Evolutionary conservation across 2,888 invertebrate genomes (phyloP).

Genomic region (Deilephila porcellus): DNA sequence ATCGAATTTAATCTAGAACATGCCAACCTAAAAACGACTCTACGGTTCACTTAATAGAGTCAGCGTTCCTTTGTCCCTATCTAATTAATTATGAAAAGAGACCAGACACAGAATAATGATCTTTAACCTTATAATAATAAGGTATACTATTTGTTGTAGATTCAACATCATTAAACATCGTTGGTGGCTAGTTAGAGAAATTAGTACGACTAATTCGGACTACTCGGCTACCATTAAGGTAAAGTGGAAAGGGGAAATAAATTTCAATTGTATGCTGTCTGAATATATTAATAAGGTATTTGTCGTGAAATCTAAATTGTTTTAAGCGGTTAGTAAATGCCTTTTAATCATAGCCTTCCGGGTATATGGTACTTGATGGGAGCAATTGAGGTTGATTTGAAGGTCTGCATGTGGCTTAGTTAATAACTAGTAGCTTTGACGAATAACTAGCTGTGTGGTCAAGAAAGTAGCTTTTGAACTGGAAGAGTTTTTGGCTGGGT

Average conservation of each 20-base stretch:
- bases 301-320: slow-evolving; percentile 16
- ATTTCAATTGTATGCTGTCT: slow-evolving; percentile 21
- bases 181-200: slow-evolving; percentile 31
- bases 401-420: too few relatives aligned
- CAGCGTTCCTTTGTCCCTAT: background rate
- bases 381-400: background rate
- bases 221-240: slow-evolving; percentile 16
- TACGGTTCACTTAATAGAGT: background rate
- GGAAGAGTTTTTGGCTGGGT: too few relatives aligned
- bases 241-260: slow-evolving; percentile 21
- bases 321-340: slow-evolving; percentile 5
- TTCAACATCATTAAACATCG: slow-evolving; percentile 29
- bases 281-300: slow-evolving; percentile 24
- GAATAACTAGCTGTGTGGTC: too few relatives aligned
- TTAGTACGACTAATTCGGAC: slow-evolving; percentile 31
- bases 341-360: background rate
- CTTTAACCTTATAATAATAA: background rate
- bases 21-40: background rate
- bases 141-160: background rate
- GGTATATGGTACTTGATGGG: background rate
- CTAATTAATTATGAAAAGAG: background rate
- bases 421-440: too few relatives aligned
- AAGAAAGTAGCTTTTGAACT: too few relatives aligned
- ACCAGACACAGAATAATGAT: background rate
- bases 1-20: slow-evolving; percentile 22